Evolutionary conservation across 1,140 invertebrate genomes (phyloP).

Genomic region (Zaprionus kolodkinae): DNA sequence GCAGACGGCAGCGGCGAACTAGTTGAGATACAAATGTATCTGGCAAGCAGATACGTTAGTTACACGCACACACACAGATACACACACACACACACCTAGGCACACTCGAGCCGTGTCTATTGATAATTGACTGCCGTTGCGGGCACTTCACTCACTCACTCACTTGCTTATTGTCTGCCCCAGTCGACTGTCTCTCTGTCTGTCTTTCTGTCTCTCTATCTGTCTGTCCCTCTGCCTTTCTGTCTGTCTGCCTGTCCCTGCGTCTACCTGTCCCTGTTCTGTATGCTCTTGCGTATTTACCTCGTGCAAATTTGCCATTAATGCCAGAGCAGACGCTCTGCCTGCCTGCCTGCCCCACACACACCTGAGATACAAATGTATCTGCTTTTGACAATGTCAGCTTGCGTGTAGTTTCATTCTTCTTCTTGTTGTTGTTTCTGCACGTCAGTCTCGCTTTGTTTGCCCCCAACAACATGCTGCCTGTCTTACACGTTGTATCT

Average conservation of each 20-base stretch:
- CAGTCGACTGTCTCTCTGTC: conserved; percentile 7
- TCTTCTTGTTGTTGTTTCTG: conserved; percentile 50
- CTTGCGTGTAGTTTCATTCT: conserved; percentile 38
- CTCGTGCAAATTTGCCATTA: conserved; percentile 81
- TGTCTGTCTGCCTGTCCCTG: neutral
- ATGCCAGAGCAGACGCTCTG: conserved; percentile 66
- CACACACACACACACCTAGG: conserved; percentile 18
- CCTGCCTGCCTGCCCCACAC: conserved; percentile 3
- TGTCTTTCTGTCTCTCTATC: neutral
- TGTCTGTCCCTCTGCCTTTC: neutral
- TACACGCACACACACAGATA: conserved; percentile 28
- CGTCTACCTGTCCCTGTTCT: conserved; percentile 22
- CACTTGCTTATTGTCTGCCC: conserved; percentile 23
- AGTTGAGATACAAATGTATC: conserved; percentile 61
- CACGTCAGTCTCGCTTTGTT: conserved; percentile 54
- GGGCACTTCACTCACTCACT: conserved; percentile 48
- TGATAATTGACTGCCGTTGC: conserved; percentile 73
- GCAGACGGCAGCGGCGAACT: conserved; percentile 28
- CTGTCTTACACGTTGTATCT: conserved; percentile 47
- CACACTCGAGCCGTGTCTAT: conserved; percentile 49
- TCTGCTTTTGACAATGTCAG: conserved; percentile 58
- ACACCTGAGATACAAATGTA: conserved; percentile 61
- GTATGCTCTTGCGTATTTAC: conserved; percentile 60
- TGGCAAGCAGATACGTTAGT: conserved; percentile 29
- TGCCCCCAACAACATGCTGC: conserved; percentile 23